A percentile compares a stretch with the other conserved stretches of the same genome.
These are phyloP conservation scores for Liasis olivaceus DNA, from an alignment of 2,797 vertebrate species.

Conservation along the genomic window DNA sequence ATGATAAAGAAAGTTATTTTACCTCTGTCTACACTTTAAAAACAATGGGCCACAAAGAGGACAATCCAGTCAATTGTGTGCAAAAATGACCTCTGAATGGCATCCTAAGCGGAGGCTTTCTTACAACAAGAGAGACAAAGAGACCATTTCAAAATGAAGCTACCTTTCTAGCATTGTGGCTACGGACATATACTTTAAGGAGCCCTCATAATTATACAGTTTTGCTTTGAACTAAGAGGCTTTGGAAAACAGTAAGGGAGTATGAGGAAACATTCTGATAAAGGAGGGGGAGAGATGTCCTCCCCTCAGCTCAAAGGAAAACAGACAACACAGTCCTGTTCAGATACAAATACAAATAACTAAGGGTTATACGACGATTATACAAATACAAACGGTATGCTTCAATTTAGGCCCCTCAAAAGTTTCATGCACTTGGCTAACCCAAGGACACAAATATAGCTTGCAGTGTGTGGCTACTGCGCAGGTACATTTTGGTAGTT, in stretches of 20 bases:
- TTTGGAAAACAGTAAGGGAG: not conserved
- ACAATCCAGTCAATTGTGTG: not conserved
- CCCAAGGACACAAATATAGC: slow-evolving; percentile 9
- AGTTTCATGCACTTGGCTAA: slow-evolving; percentile 37
- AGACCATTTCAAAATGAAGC: not conserved
- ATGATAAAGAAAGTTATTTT: slow-evolving; percentile 54
- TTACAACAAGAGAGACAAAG: not conserved
- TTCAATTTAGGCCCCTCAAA: slow-evolving; percentile 47
- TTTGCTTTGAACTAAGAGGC: not conserved
- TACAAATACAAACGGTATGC: slow-evolving; percentile 29
- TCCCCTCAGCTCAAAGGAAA: not conserved
- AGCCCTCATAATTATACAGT: slow-evolving; percentile 2
- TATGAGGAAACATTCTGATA: not conserved
- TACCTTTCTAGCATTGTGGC: not conserved
- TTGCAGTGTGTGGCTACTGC: slow-evolving; percentile 41
- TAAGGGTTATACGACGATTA: not conserved
- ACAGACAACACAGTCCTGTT: not conserved
- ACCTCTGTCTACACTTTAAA: slow-evolving; percentile 31
- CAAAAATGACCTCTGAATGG: not conserved
- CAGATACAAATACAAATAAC: slow-evolving; percentile 21
- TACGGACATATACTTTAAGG: slow-evolving; percentile 9
- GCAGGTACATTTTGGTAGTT: slow-evolving; percentile 59
- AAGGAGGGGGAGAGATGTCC: not conserved
- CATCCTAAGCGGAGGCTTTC: not conserved
- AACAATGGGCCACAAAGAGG: not conserved